A percentile compares a stretch with the other conserved stretches of the same genome.
These are phyloP conservation scores for Acanthurus tractus DNA, from an alignment of 2,797 vertebrate genomes.

Conservation along the genomic window DNA sequence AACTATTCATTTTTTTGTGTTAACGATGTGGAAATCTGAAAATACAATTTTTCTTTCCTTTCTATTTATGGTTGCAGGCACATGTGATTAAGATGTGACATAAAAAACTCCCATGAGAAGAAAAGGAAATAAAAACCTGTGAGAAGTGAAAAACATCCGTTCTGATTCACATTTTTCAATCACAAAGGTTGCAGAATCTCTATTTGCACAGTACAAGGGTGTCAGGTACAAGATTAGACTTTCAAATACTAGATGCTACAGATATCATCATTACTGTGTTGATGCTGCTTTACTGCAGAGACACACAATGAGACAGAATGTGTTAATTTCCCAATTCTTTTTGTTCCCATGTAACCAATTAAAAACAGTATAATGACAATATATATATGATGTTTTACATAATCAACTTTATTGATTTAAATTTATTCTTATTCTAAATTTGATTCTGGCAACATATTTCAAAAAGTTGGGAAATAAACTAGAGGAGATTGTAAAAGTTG, in stretches of 20 bases:
- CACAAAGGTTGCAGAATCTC: not conserved
- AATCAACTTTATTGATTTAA: too few species aligned
- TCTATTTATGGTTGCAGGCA: not conserved
- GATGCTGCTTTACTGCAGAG: not conserved
- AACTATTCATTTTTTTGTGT: not conserved
- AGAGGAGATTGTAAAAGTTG: too few species aligned
- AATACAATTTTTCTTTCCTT: not conserved
- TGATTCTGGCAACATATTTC: too few species aligned
- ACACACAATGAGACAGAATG: not conserved
- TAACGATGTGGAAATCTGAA: not conserved
- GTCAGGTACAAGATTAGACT: constrained; percentile 6
- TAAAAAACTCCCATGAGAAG: not conserved
- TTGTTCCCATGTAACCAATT: not conserved
- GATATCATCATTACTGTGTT: not conserved
- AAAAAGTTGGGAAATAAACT: too few species aligned
- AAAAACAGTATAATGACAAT: not conserved
- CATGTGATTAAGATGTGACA: not conserved
- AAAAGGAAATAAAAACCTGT: not conserved
- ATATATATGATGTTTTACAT: too few species aligned
- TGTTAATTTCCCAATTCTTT: too few species aligned
- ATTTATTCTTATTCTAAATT: too few species aligned
- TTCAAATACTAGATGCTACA: not conserved
- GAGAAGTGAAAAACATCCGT: not conserved
- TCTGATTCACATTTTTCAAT: constrained; percentile 1
- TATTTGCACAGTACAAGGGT: not conserved